Conservation (phyloP, 2,113 vertebrate genomes). For the Grammomys dolichurus region DNA sequence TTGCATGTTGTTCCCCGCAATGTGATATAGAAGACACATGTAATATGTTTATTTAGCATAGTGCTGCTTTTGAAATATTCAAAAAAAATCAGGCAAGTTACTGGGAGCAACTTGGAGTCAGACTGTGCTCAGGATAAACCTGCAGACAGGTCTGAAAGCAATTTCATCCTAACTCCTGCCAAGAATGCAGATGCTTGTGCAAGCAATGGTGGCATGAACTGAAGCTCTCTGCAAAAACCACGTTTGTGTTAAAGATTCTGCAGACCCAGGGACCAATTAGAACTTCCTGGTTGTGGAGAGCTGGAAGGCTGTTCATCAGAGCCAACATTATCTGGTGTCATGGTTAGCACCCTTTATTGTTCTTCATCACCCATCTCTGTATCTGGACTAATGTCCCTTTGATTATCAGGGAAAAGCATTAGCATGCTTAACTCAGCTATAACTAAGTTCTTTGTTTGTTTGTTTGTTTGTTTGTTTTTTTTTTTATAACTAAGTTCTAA, state of each 20-base stretch:
- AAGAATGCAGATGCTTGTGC: neutral
- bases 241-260: neutral
- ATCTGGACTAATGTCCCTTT: neutral
- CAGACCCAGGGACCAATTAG: neutral
- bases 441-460: neutral
- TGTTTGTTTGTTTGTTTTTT: no score
- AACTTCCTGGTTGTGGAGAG: neutral
- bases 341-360: neutral
- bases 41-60: neutral
- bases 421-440: neutral
- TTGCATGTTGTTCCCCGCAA: neutral
- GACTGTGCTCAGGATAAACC: slow-evolving; percentile 25
- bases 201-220: neutral
- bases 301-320: neutral
- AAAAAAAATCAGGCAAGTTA: neutral
- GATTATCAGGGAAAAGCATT: neutral
- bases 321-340: neutral
- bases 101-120: neutral
- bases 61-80: neutral
- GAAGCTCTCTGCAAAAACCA: neutral
- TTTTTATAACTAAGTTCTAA: neutral
- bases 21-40: neutral
- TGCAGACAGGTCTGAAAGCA: neutral
- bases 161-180: slow-evolving; percentile 1
- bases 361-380: neutral